phyloP scores from a whole-genome alignment of 2,113 vertebrate species.

The Montifringilla adamsi region DNA sequence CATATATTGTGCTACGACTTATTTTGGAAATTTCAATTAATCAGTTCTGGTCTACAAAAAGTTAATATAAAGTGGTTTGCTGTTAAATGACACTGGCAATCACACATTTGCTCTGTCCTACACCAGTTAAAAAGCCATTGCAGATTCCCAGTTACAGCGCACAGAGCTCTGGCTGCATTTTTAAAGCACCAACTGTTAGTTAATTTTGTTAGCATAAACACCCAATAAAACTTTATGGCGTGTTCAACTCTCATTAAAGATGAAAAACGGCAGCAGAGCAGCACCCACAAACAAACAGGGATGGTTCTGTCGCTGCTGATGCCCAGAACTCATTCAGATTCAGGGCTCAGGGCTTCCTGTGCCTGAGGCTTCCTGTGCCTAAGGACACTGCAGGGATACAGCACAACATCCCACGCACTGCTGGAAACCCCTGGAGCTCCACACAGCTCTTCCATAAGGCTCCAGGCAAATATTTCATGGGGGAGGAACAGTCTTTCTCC shows the following conservation, averaged over 20 bases:
- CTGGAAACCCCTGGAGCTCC: neutral
- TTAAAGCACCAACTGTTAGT: constrained; percentile 45
- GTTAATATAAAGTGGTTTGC: neutral
- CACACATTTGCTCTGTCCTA: neutral
- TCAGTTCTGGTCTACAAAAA: constrained; percentile 10
- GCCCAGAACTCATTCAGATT: neutral
- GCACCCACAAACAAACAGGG: neutral
- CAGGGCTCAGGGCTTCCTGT: rapidly evolving
- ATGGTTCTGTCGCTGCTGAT: rapidly evolving
- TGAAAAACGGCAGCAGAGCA: constrained; percentile 8
- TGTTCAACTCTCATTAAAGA: constrained; percentile 51
- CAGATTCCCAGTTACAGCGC: neutral
- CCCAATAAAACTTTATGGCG: constrained; percentile 53
- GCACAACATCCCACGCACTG: rapidly evolving
- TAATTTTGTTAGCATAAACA: constrained; percentile 56
- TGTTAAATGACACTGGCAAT: neutral
- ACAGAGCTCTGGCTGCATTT: neutral
- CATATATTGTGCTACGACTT: neutral
- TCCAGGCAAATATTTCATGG: neutral
- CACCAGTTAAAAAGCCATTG: constrained; percentile 34
- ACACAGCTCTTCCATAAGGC: rapidly evolving
- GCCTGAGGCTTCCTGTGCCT: neutral
- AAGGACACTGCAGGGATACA: neutral
- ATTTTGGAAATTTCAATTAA: neutral
- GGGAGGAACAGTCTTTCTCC: rapidly evolving